Evolutionary conservation across 1,140 invertebrate genomes (phyloP).

Genomic region (Drosophila virilis): DNA sequence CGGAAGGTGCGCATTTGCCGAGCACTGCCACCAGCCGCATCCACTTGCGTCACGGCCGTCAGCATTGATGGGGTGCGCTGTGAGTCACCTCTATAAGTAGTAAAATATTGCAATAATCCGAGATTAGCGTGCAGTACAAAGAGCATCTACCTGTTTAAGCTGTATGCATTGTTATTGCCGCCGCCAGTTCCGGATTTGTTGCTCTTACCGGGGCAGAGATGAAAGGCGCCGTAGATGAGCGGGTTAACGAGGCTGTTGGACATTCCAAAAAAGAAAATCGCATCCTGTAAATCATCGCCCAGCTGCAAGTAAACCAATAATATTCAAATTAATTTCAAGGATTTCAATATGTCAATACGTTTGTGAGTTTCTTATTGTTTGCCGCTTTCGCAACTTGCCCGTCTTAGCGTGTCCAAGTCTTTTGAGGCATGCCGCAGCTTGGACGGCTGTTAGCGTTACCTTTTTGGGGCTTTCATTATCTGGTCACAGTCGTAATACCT

Average conservation of each 20-base stretch:
- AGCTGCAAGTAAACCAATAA: constrained; percentile 77
- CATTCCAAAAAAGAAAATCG: constrained; percentile 93
- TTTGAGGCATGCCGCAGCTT: constrained; percentile 21
- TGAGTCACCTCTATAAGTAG: constrained; percentile 69
- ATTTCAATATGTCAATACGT: constrained; percentile 4
- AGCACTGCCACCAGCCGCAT: constrained; percentile 60
- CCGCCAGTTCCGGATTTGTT: constrained; percentile 62
- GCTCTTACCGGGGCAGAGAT: constrained; percentile 86
- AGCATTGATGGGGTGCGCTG: constrained; percentile 80
- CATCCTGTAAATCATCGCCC: constrained; percentile 87
- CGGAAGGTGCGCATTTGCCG: constrained; percentile 73
- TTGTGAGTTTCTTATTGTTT: neutral
- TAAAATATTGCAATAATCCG: neutral
- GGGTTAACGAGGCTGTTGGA: constrained; percentile 95
- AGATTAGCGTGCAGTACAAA: neutral
- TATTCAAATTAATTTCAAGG: constrained; percentile 65
- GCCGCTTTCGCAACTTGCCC: neutral
- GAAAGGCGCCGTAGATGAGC: constrained; percentile 94
- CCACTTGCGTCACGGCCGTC: constrained; percentile 80
- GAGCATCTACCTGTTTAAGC: constrained; percentile 71
- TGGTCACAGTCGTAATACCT: constrained; percentile 21
- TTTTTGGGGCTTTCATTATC: constrained; percentile 41
- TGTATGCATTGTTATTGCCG: constrained; percentile 77
- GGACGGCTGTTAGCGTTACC: constrained; percentile 13
- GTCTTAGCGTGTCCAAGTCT: neutral